Conservation (phyloP, 2,113 vertebrate species). For the Xenopus tropicalis region DNA sequence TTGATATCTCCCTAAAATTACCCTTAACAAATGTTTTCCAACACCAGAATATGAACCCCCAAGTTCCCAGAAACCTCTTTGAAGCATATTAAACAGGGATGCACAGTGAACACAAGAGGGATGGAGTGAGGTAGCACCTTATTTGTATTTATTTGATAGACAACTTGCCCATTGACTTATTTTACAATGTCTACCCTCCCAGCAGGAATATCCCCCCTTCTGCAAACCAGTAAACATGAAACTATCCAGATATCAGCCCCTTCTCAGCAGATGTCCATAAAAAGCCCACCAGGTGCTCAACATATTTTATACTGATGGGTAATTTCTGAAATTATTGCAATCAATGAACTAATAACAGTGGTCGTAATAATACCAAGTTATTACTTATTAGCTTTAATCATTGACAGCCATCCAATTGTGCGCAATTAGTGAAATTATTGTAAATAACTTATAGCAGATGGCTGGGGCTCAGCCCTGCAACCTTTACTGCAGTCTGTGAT, state of each 20-base stretch:
- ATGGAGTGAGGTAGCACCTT: no score
- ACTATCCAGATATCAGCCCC: slow-evolving; percentile 64
- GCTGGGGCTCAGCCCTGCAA: slow-evolving; percentile 53
- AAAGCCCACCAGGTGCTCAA: slow-evolving; percentile 83
- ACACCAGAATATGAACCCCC: no score
- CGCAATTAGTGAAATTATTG: slow-evolving; percentile 86
- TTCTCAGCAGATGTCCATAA: slow-evolving; percentile 73
- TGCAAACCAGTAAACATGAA: slow-evolving; percentile 59
- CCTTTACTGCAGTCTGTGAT: background rate
- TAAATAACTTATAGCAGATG: slow-evolving; percentile 84
- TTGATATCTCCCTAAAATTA: no score
- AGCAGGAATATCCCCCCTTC: slow-evolving; percentile 57
- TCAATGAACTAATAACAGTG: slow-evolving; percentile 89
- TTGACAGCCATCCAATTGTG: slow-evolving; percentile 83
- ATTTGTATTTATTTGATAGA: no score
- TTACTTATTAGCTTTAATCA: slow-evolving; percentile 87
- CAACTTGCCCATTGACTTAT: no score
- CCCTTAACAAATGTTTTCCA: no score
- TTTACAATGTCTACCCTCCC: background rate
- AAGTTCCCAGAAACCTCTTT: no score
- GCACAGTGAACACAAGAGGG: no score
- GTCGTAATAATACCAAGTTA: slow-evolving; percentile 80
- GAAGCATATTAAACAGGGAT: no score
- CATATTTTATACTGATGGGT: slow-evolving; percentile 79
- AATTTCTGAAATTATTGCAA: slow-evolving; percentile 89